Percentiles rank a stretch among this genome's conserved stretches.
These are phyloP conservation scores for Saccopteryx bilineata DNA, from an alignment of 2,113 vertebrate species.

Conservation along the genomic window DNA sequence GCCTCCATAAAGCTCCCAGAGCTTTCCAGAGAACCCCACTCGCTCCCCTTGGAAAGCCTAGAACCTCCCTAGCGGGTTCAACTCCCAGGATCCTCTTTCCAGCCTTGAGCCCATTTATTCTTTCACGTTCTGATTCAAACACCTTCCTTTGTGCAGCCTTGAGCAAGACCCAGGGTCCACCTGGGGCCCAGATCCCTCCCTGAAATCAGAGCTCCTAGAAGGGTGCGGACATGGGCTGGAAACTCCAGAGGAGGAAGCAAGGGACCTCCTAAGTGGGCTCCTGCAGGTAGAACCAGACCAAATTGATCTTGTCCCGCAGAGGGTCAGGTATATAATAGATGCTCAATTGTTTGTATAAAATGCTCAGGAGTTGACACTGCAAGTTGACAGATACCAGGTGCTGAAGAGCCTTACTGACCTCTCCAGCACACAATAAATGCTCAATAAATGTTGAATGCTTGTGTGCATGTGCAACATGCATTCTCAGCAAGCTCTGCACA, in stretches of 20 bases:
- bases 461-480: not conserved
- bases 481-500: conserved; percentile 1
- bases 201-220: not conserved
- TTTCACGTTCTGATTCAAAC: not conserved
- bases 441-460: not conserved
- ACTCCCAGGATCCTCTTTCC: not conserved
- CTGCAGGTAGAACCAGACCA: not conserved
- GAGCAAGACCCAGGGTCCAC: not conserved
- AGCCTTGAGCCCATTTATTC: not conserved
- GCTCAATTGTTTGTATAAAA: not conserved
- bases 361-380: not conserved
- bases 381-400: not conserved
- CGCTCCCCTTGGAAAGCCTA: not conserved
- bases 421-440: not conserved
- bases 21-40: not conserved
- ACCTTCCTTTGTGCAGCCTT: not conserved
- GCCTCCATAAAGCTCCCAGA: not conserved
- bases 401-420: not conserved
- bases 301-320: not conserved
- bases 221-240: not conserved
- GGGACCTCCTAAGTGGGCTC: not conserved
- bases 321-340: not conserved
- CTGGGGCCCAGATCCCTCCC: not conserved
- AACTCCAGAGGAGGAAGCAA: not conserved
- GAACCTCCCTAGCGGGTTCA: not conserved